Percentiles rank a stretch among this genome's conserved stretches.
These are phyloP conservation scores for Panurus biarmicus DNA, from an alignment of 2,113 vertebrate genomes.

Conservation along the genomic window DNA sequence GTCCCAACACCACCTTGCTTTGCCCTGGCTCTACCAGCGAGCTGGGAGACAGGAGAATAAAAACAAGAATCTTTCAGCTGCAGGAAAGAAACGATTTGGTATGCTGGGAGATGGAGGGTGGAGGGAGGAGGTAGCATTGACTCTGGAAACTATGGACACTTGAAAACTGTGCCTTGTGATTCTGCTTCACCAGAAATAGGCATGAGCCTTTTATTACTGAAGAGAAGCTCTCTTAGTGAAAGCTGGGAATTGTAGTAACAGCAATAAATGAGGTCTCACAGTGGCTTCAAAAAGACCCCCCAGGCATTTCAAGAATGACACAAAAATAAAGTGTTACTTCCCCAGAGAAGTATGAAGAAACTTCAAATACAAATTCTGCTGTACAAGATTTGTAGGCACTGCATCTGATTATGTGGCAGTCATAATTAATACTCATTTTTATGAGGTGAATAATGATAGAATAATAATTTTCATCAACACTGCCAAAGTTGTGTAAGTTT, in stretches of 20 bases:
- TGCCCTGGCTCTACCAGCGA: neutral
- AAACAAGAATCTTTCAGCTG: neutral
- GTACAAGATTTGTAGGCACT: neutral
- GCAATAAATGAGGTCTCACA: neutral
- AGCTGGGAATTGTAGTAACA: neutral
- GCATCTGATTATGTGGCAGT: neutral
- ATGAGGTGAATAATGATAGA: neutral
- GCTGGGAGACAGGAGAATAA: neutral
- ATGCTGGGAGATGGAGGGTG: rapidly evolving
- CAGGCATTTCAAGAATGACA: neutral
- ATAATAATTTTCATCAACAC: neutral
- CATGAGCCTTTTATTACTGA: neutral
- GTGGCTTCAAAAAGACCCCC: neutral
- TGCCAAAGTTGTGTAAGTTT: neutral
- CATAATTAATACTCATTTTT: neutral
- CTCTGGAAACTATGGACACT: neutral
- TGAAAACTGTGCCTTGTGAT: neutral
- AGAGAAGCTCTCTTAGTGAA: neutral
- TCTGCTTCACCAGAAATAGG: neutral
- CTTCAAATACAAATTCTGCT: neutral
- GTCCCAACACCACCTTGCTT: neutral
- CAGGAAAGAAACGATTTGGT: neutral
- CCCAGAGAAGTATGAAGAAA: neutral
- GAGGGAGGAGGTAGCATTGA: neutral
- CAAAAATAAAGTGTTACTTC: neutral